A percentile compares a stretch with the other conserved stretches of the same genome.
Conservation (phyloP, 1,140 invertebrate species). For the Macrotrachela quadricornifera region DNA sequence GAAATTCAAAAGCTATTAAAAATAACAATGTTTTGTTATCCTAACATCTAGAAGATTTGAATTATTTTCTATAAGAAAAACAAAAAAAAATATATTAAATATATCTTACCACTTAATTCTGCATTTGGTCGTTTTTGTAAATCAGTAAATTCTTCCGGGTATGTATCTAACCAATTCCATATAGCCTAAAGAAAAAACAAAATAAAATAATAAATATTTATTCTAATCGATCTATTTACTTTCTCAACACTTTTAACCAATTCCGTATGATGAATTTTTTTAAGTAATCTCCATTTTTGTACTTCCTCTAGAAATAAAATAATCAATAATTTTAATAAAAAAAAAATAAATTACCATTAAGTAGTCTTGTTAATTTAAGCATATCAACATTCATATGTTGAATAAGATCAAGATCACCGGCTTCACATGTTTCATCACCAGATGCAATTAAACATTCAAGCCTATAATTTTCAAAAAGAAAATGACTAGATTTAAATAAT, state of each 20-base stretch:
- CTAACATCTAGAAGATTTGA: too few relatives aligned
- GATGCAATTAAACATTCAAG: too few relatives aligned
- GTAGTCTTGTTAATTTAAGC: constrained; percentile 51
- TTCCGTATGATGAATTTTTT: constrained; percentile 64
- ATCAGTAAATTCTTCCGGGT: constrained; percentile 70
- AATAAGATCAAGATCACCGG: constrained; percentile 70
- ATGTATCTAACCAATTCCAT: constrained; percentile 98
- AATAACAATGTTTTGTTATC: too few relatives aligned
- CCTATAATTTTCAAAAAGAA: too few relatives aligned
- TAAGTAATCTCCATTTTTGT: constrained; percentile 63
- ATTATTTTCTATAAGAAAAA: too few relatives aligned
- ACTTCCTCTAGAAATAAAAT: constrained; percentile 42
- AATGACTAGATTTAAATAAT: too few relatives aligned
- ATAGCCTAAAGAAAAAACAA: constrained; percentile 34
- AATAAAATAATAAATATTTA: too few relatives aligned
- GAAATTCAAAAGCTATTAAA: too few relatives aligned
- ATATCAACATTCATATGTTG: constrained; percentile 88
- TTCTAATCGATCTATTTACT: constrained; percentile 18
- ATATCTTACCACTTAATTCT: constrained; percentile 46
- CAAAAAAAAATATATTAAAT: too few relatives aligned
- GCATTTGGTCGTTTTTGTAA: constrained; percentile 65
- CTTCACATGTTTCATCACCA: too few relatives aligned
- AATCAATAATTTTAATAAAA: too few relatives aligned
- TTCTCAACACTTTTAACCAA: constrained; percentile 69
- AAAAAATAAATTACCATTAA: constrained; percentile 27